Evolutionary conservation across 1,140 invertebrate species (phyloP).

Genomic region (Augochlora pura): DNA sequence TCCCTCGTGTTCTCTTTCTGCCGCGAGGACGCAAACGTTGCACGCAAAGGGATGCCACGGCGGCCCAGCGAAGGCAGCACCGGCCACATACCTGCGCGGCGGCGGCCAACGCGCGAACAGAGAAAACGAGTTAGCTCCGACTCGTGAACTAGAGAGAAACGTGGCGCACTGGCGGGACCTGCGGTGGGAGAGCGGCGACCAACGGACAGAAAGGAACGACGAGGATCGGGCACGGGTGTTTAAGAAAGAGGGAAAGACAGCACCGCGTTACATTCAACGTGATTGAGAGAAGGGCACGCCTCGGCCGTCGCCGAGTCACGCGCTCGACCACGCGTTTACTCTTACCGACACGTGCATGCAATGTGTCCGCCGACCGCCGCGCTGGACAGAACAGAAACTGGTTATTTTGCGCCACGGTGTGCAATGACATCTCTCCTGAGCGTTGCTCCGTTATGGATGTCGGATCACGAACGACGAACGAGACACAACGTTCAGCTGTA

Average conservation of each 20-base stretch:
- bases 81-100: constrained; percentile 39
- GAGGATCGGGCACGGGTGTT: background rate
- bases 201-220: no score
- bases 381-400: constrained; percentile 21
- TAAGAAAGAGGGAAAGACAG: constrained; percentile 10
- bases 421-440: constrained; percentile 54
- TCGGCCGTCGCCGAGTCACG: constrained; percentile 70
- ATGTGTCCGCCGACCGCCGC: constrained; percentile 30
- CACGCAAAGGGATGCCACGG: constrained; percentile 14
- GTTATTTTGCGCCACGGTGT: constrained; percentile 39
- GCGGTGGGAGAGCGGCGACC: background rate
- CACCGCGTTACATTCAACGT: constrained; percentile 77
- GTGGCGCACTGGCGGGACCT: constrained; percentile 7
- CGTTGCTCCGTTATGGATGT: constrained; percentile 34
- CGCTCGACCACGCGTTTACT: constrained; percentile 72
- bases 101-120: constrained; percentile 26
- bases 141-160: constrained; percentile 32
- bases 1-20: background rate
- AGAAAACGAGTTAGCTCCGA: constrained; percentile 45
- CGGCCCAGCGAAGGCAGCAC: background rate
- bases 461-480: background rate
- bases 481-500: background rate
- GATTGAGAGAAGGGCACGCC: constrained; percentile 74
- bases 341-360: constrained; percentile 65
- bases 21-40: background rate